Base-by-base conservation (phyloP, 2,797 vertebrate species). In the Sphenopsis melanotis region DNA sequence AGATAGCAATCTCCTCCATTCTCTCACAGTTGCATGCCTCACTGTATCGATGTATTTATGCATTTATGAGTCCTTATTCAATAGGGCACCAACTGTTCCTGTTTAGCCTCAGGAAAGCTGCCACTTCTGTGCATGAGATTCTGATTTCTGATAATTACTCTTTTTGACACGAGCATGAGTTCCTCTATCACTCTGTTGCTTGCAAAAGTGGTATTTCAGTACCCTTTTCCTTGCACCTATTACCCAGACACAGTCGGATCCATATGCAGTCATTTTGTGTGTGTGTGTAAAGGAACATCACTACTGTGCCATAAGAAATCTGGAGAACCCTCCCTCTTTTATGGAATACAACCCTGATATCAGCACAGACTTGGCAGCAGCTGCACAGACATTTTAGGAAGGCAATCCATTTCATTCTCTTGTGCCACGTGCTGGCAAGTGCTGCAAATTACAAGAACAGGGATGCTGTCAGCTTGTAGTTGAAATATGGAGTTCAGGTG, bases 391-490 rank as follows among this genome's bases (percentile, higher is more conserved):
- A 70, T 78, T 65, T 83, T 52, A 47, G 17, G 23, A 12, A 36
- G 5, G 27, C 24, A 65, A 49, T 46, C 52, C 36, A 22, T 85
- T 87, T 70, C 47, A 36, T 78, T 52, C 18, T 83, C 14, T 86
- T 90, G 1, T 88, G 96, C 89, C 97, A 96, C 55, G 69, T 93
- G 60, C 93, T 92, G 97, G 90, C 82, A 75, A 65, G 23, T 23
- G 21, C 24, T 4, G 4, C 61, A 57, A 80, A 88, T 50, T 68
- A 57, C 80, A 16, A 26, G 60, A 44, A 21, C 10, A 21, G n/a
- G 20, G 8, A 21, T 0, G 0, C 10, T 4, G 36, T 16, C 72
- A 4, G n/a, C 14, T 24, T 19, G 8, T 11, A 3, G 46, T 6
- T 57, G 80, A n/a, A 46, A 44, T 1, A 22, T 3, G 26, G 10